Conservation (phyloP, 2,113 vertebrate genomes). For the Merops nubicus region DNA sequence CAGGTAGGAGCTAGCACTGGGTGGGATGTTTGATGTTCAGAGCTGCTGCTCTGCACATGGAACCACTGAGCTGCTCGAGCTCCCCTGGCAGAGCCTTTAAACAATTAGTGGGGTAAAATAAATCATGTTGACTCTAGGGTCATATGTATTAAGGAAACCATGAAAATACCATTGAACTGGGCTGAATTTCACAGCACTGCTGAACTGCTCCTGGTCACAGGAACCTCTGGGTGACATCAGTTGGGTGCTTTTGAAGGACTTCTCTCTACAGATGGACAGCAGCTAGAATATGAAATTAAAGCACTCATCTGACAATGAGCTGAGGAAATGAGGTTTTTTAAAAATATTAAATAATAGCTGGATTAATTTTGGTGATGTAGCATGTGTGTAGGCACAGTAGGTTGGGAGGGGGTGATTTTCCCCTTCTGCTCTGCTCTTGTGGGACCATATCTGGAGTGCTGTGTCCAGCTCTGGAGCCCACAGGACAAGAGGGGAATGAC, state of each 20-base stretch:
- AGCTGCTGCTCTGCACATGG: not conserved
- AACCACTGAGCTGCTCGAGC: accelerated
- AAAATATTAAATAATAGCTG: too few species aligned
- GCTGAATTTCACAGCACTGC: not conserved
- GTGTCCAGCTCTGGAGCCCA: too few species aligned
- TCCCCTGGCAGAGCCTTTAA: not conserved
- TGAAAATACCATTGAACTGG: accelerated
- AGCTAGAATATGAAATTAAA: not conserved
- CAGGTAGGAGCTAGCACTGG: accelerated
- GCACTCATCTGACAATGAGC: too few species aligned
- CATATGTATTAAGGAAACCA: accelerated
- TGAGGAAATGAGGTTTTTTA: too few species aligned
- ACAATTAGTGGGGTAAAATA: not conserved
- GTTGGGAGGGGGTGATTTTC: too few species aligned
- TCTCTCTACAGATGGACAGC: not conserved
- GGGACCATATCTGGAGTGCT: too few species aligned
- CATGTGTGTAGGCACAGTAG: too few species aligned
- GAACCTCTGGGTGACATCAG: too few species aligned
- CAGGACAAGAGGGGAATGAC: too few species aligned
- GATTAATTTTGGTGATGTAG: not conserved
- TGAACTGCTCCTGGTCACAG: accelerated
- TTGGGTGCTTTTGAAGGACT: too few species aligned
- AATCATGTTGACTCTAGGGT: not conserved
- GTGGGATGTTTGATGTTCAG: too few species aligned
- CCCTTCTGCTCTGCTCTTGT: too few species aligned